phyloP scores from a whole-genome alignment of 1,140 invertebrate species.

The Lasioglossum albipes region DNA sequence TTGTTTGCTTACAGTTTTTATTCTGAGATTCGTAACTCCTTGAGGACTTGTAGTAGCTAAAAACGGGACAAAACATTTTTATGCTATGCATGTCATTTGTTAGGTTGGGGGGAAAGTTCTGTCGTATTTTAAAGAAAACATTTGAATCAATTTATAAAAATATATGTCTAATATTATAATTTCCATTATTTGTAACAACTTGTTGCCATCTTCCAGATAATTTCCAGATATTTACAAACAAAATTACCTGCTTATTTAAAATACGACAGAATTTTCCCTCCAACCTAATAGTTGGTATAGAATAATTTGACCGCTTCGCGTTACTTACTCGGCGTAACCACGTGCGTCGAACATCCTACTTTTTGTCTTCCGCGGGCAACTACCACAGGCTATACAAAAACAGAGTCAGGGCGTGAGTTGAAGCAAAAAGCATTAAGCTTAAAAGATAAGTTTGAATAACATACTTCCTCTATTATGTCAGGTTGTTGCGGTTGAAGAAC shows the following conservation, averaged over 20 bases:
- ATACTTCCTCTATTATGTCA: constrained; percentile 75
- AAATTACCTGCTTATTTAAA: too few species aligned
- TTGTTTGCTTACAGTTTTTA: constrained; percentile 69
- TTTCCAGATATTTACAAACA: too few species aligned
- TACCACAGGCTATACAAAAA: constrained; percentile 21
- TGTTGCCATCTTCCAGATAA: too few species aligned
- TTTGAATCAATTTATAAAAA: too few species aligned
- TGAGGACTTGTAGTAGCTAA: constrained; percentile 64
- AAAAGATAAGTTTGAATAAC: constrained; percentile 19
- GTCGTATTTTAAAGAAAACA: too few species aligned
- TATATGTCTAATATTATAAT: too few species aligned
- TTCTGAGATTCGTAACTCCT: constrained; percentile 67
- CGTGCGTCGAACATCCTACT: constrained; percentile 53
- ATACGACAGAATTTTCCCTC: too few species aligned
- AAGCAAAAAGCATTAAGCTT: constrained; percentile 17
- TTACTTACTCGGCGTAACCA: constrained; percentile 64
- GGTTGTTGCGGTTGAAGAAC: constrained; percentile 65
- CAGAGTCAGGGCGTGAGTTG: constrained; percentile 14
- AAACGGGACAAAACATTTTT: constrained; percentile 14
- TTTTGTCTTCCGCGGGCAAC: constrained; percentile 49
- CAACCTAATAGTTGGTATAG: background rate
- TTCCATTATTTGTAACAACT: too few species aligned
- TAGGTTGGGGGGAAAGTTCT: too few species aligned
- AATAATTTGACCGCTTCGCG: background rate
- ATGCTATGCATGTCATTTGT: too few species aligned